Evolutionary conservation across 2,113 vertebrate genomes (phyloP), one percentile per base, ranked within the genome.

Genomic region (Rousettus leschenaultii): DNA sequence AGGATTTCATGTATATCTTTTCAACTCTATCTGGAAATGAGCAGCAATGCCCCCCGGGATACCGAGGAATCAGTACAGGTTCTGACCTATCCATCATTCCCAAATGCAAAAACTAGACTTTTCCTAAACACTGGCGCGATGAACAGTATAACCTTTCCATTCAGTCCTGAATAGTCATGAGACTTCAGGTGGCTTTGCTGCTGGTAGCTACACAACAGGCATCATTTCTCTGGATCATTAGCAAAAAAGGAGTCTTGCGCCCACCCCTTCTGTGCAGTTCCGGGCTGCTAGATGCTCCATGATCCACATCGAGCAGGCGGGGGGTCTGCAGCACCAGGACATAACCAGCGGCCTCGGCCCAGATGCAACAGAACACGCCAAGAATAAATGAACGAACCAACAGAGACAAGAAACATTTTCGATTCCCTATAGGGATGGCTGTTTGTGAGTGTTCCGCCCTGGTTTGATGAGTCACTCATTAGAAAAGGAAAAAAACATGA

Each of bases 381-480:
- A 53, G 84, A 94, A 95, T 65, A 63, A 78, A 65, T 18, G 78
- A 48, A 70, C 61, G 66, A 71, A 55, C 68, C 79, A 24, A 35
- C 70, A 45, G 70, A 87, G 35, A 87, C 28, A 9, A 77, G 85
- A 48, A 51, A 48, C 11, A 61, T 35, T 74, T 82, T 65, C 0
- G 5, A 35, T n/a, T 70, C 53, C 55, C 71, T 38, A 14, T 4
- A 59, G 55, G 53, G 75, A 91, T 1, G 53, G 86, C 65, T 88
- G 83, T 65, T 59, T 57, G 70, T 13, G 43, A 88, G 70, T 14
- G 43, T 53, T 90, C 15, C 9, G 88, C 26, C 45, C 77, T 61
- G 89, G 80, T 63, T 7, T 15, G 59, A 57, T 97, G 96, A 97
- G 90, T 95, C 92, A 96, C 48, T 96, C 94, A 70, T 86, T 92